Evolutionary conservation across 2,797 vertebrate species (phyloP).

Genomic region (Hapalemur alaotrensis): DNA sequence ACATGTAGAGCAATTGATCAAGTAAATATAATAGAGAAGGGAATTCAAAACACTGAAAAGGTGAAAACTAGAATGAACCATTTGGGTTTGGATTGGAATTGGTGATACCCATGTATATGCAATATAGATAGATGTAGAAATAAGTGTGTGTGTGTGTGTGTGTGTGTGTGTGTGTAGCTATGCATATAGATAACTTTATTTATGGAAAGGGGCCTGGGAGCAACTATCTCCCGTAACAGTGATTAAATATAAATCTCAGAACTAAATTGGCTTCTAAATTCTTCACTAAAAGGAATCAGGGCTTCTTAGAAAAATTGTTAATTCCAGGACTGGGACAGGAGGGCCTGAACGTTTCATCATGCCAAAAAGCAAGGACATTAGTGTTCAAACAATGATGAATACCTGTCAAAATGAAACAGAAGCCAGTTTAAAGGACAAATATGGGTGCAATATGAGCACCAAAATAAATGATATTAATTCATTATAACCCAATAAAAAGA

Average conservation of each 20-base stretch:
- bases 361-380: neutral
- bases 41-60: neutral
- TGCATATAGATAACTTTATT: neutral
- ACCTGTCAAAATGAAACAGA: neutral
- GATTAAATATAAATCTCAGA: neutral
- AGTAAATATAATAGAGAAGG: neutral
- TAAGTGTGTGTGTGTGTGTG: neutral
- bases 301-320: neutral
- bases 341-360: neutral
- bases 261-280: neutral
- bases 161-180: neutral
- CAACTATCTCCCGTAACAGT: neutral
- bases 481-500: neutral
- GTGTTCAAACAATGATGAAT: neutral
- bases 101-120: neutral
- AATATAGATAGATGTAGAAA: neutral
- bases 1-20: neutral
- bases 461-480: neutral
- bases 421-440: neutral
- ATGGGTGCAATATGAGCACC: neutral
- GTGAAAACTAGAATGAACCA: neutral
- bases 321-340: neutral
- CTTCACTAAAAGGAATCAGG: neutral
- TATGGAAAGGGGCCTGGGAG: neutral
- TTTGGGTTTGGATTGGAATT: neutral